Evolutionary conservation across 1,140 invertebrate genomes (phyloP).

Genomic region (Octopus sinensis): DNA sequence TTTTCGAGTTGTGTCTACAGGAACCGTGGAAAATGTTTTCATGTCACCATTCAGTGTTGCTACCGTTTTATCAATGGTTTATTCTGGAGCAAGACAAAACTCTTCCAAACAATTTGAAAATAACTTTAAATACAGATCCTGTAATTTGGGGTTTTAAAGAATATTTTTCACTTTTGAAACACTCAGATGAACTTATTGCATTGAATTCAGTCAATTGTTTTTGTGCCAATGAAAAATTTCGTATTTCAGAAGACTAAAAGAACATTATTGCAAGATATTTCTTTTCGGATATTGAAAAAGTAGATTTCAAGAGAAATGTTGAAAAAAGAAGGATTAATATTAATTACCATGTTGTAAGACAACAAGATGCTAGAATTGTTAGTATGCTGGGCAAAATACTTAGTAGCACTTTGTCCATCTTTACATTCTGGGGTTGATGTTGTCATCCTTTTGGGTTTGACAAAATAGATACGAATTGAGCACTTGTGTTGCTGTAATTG

Average conservation of each 20-base stretch:
- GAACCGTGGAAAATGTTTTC: slow-evolving; percentile 68
- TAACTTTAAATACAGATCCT: background rate
- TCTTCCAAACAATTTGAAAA: slow-evolving; percentile 63
- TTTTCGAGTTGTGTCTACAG: background rate
- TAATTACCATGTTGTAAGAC: too few species aligned
- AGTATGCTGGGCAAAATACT: too few species aligned
- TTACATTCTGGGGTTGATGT: rapidly evolving
- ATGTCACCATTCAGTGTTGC: slow-evolving; percentile 86
- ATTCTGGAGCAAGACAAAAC: slow-evolving; percentile 70
- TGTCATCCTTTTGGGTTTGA: rapidly evolving
- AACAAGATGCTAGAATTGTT: too few species aligned
- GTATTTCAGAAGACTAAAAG: background rate
- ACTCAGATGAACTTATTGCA: slow-evolving; percentile 64
- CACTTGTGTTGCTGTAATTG: too few species aligned
- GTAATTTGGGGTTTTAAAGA: slow-evolving; percentile 36
- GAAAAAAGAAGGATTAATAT: slow-evolving; percentile 45
- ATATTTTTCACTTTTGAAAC: slow-evolving; percentile 67
- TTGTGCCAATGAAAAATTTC: slow-evolving; percentile 61
- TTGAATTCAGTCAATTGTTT: slow-evolving; percentile 74
- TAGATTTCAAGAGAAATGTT: slow-evolving; percentile 22
- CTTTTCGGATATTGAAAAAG: slow-evolving; percentile 7
- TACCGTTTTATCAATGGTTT: slow-evolving; percentile 74
- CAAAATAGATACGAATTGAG: too few species aligned
- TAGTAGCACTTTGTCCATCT: too few species aligned
- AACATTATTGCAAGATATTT: slow-evolving; percentile 23